Evolutionary conservation across 2,797 vertebrate genomes (phyloP).

Genomic region (Perdix hodgsoniae): DNA sequence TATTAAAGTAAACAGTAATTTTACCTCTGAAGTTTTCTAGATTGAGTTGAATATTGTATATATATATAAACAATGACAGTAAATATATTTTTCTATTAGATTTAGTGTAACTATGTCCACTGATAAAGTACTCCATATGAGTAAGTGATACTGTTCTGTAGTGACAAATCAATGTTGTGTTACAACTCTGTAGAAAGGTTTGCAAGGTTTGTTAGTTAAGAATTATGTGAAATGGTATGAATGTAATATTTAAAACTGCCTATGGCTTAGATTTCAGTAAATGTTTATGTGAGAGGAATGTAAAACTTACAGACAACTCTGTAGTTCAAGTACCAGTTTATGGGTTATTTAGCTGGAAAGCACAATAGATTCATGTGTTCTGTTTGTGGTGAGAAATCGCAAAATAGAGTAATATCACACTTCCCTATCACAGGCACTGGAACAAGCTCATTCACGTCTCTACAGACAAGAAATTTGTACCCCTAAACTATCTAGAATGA

Average conservation of each 20-base stretch:
- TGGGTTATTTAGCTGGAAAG: conserved; percentile 20
- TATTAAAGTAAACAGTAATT: not conserved
- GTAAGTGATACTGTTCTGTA: not conserved
- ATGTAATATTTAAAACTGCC: not conserved
- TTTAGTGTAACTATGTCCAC: not conserved
- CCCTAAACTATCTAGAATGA: not conserved
- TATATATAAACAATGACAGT: not conserved
- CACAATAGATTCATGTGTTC: not conserved
- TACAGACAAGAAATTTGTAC: not conserved
- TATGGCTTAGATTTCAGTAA: not conserved
- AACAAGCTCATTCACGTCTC: not conserved
- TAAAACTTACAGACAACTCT: not conserved
- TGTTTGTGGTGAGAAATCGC: not conserved
- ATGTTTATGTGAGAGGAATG: not conserved
- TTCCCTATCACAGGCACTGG: not conserved
- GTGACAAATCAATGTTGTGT: not conserved
- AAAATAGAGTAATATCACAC: not conserved
- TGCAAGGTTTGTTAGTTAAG: conserved; percentile 6
- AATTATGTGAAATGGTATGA: not conserved
- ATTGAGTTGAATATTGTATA: not conserved
- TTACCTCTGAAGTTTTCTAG: not conserved
- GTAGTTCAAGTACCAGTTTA: not conserved
- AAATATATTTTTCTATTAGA: not conserved
- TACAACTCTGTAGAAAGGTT: not conserved
- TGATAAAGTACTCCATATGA: not conserved